A percentile compares a stretch with the other conserved stretches of the same genome.
phyloP scores from a whole-genome alignment of 2,888 invertebrate species.

The Pyrochroa serraticornis region DNA sequence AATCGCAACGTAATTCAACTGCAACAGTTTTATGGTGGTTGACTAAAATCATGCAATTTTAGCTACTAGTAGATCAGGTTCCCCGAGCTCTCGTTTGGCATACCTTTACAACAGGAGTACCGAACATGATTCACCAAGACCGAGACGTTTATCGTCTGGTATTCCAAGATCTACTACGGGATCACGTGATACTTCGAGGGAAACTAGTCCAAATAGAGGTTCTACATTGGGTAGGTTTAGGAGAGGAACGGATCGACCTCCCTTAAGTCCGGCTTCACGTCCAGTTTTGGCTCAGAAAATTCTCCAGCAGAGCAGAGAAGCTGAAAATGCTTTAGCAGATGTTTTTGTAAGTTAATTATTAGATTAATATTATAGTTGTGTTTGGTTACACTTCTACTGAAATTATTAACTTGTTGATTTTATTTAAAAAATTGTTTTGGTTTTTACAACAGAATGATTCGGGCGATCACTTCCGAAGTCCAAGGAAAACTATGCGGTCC shows the following conservation, averaged over 20 bases:
- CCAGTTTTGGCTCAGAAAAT: constrained; percentile 80
- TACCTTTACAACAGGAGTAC: constrained; percentile 70
- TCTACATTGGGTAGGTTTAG: constrained; percentile 50
- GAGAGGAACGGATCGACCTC: constrained; percentile 60
- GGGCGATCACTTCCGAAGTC: constrained; percentile 48
- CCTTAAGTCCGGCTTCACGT: constrained; percentile 62
- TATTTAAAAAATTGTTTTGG: constrained; percentile 9
- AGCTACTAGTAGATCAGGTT: constrained; percentile 93
- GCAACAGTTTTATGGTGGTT: neutral
- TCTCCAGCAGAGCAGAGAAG: constrained; percentile 85
- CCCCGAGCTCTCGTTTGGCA: constrained; percentile 85
- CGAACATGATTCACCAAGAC: constrained; percentile 59
- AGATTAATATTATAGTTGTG: too few species aligned
- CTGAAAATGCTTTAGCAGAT: constrained; percentile 81
- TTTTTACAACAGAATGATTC: constrained; percentile 48
- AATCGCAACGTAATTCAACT: constrained; percentile 84
- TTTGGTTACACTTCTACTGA: too few species aligned
- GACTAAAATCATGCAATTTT: constrained; percentile 35
- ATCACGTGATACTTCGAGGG: constrained; percentile 64
- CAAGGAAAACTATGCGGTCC: constrained; percentile 52
- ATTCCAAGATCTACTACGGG: constrained; percentile 73
- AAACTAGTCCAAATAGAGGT: constrained; percentile 55
- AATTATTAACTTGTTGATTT: too few species aligned
- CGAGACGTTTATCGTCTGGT: constrained; percentile 69
- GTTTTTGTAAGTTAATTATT: constrained; percentile 63